Percentiles rank a stretch among this genome's conserved stretches.
These are phyloP conservation scores for Pantala flavescens DNA, from an alignment of 1,140 invertebrate species.

Conservation along the genomic window DNA sequence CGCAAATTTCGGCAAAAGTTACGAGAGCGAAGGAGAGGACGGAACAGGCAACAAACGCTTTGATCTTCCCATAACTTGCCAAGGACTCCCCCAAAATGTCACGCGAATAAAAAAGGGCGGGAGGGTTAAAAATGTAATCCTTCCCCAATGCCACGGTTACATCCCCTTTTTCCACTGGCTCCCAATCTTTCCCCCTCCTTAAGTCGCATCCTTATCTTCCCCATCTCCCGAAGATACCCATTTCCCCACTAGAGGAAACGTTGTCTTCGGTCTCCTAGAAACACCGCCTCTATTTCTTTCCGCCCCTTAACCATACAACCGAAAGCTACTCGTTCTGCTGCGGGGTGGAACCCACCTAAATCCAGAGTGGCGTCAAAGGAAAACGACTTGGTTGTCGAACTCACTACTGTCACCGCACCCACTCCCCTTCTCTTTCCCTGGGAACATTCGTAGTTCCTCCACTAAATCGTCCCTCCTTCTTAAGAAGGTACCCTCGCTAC, in stretches of 20 bases:
- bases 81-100: not conserved
- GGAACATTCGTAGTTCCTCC: not conserved
- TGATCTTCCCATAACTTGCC: not conserved
- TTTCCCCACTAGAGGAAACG: not conserved
- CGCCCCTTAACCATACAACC: not conserved
- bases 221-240: too few relatives aligned
- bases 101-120: not conserved
- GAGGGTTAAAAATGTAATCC: not conserved
- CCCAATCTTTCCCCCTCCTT: not conserved
- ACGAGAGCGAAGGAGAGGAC: too few relatives aligned
- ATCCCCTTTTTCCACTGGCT: not conserved
- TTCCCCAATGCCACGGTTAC: not conserved
- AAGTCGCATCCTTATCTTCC: not conserved
- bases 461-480: too few relatives aligned
- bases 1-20: too few relatives aligned
- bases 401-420: not conserved
- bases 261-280: not conserved
- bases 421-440: not conserved
- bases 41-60: too few relatives aligned
- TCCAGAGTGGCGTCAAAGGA: not conserved
- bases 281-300: not conserved
- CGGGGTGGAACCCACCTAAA: not conserved
- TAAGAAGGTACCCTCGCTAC: too few relatives aligned
- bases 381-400: not conserved
- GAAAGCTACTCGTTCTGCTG: not conserved